Percentiles rank a stretch among this genome's conserved stretches.
phyloP scores from a whole-genome alignment of 1,140 invertebrate genomes.

The Chironomus striatipennis region DNA sequence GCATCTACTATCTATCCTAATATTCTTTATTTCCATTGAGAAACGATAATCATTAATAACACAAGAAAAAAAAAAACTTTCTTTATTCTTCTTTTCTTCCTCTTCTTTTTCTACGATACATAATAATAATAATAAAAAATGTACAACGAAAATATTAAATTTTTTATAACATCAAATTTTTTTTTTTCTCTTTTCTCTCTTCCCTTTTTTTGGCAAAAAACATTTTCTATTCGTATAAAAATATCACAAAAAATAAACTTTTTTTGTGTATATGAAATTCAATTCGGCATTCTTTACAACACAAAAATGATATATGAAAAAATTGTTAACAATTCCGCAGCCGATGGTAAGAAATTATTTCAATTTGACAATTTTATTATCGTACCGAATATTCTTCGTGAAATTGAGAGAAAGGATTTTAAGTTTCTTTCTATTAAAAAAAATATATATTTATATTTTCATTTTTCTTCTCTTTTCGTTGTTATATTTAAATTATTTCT shows the following conservation, averaged over 20 bases:
- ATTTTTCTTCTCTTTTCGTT: constrained; percentile 21
- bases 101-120: constrained; percentile 4
- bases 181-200: constrained; percentile 5
- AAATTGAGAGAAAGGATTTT: constrained; percentile 13
- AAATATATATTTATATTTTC: too few relatives aligned
- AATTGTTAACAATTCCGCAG: constrained; percentile 25
- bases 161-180: constrained; percentile 7
- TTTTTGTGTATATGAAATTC: neutral
- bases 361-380: constrained; percentile 24
- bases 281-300: too few relatives aligned
- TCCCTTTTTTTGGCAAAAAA: constrained; percentile 25
- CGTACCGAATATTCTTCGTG: neutral
- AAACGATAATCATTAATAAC: constrained; percentile 26
- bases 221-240: neutral
- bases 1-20: neutral
- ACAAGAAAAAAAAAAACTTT: neutral
- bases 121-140: constrained; percentile 24
- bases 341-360: constrained; percentile 29
- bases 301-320: neutral
- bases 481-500: constrained; percentile 25
- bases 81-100: constrained; percentile 26
- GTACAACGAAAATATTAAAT: neutral
- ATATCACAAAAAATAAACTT: neutral
- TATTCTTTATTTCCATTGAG: constrained; percentile 15
- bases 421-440: constrained; percentile 24